These are phyloP conservation scores for Phenganax marumi DNA, from an alignment of 92 coral and sea anemone species.

Conservation along the genomic window DNA sequence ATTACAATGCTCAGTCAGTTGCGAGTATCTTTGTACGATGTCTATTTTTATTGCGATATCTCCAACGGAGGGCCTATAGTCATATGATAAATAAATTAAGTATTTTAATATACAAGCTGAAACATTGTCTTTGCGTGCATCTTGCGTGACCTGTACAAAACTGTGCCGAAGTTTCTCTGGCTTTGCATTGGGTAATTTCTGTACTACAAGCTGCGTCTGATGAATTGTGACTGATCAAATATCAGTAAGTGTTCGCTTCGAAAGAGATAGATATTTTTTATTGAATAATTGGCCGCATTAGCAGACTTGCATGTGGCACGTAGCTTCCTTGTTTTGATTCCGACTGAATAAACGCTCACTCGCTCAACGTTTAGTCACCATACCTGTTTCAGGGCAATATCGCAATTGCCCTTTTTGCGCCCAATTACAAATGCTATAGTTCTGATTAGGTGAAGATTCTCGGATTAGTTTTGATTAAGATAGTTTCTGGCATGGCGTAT, in stretches of 20 bases:
- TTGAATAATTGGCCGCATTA: not conserved
- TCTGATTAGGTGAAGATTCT: too few relatives aligned
- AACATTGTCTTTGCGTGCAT: not conserved
- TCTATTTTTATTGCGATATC: not conserved
- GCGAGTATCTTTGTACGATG: not conserved
- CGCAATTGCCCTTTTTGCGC: too few relatives aligned
- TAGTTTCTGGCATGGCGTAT: too few relatives aligned
- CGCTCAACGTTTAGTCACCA: not conserved
- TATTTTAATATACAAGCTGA: not conserved
- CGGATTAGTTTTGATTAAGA: too few relatives aligned
- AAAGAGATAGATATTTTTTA: not conserved
- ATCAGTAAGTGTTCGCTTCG: not conserved
- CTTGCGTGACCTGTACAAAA: conserved; percentile 3
- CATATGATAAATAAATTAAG: conserved; percentile 20
- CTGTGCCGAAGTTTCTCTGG: not conserved
- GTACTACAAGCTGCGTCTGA: not conserved
- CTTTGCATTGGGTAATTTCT: not conserved
- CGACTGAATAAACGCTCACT: not conserved
- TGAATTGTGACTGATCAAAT: too few relatives aligned
- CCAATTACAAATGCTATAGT: too few relatives aligned
- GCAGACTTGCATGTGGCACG: not conserved
- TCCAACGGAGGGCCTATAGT: not conserved
- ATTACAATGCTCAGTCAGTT: too few relatives aligned
- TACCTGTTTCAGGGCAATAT: not conserved
- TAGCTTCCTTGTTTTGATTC: conserved; percentile 16